Conservation (phyloP, 2,888 invertebrate genomes). For the Iselma pallidipennis region DNA sequence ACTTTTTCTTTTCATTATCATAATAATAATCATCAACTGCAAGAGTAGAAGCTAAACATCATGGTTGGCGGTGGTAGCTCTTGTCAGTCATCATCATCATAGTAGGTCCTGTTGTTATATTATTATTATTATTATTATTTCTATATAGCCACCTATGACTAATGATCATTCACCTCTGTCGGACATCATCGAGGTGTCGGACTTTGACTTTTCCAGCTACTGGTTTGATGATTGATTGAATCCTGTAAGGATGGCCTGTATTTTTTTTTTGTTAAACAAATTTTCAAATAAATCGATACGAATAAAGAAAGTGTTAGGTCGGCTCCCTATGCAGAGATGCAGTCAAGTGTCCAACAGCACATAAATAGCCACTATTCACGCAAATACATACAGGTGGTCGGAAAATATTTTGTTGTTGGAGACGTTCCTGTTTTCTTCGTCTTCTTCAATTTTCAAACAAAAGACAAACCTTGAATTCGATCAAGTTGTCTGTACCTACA, state of each 20-base stretch:
- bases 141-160: constrained; percentile 21
- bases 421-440: too few relatives aligned
- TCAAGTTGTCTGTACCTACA: background rate
- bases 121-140: background rate
- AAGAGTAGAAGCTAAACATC: background rate
- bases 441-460: too few relatives aligned
- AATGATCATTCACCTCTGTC: constrained; percentile 32
- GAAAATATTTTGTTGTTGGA: too few relatives aligned
- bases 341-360: constrained; percentile 47
- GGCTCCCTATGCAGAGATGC: constrained; percentile 46
- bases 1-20: background rate
- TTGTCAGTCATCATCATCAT: constrained; percentile 44
- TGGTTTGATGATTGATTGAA: background rate
- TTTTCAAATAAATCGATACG: constrained; percentile 10
- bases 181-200: constrained; percentile 20
- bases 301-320: constrained; percentile 48
- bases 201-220: constrained; percentile 17
- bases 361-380: constrained; percentile 40
- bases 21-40: background rate
- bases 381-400: background rate
- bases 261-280: background rate
- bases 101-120: constrained; percentile 32
- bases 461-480: background rate
- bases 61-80: constrained; percentile 35
- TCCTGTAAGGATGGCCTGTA: background rate